phyloP scores from a whole-genome alignment of 1,140 invertebrate species.

The Saxidomus purpurata region DNA sequence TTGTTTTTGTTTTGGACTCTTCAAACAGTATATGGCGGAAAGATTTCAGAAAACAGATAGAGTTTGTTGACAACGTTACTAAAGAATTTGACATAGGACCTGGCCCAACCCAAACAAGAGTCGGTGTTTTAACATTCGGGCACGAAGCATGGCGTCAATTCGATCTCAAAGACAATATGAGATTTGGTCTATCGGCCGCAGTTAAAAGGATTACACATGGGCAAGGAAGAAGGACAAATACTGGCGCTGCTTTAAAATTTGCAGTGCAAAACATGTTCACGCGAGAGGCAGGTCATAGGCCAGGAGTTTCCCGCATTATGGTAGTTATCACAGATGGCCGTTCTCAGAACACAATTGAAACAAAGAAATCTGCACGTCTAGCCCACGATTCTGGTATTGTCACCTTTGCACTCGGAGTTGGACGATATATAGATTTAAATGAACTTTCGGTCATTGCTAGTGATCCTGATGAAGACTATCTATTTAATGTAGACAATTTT shows the following conservation, averaged over 20 bases:
- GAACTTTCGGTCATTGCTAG: conserved; percentile 70
- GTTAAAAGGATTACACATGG: conserved; percentile 47
- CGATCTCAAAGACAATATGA: conserved; percentile 67
- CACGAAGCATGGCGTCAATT: conserved; percentile 70
- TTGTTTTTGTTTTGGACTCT: conserved; percentile 80
- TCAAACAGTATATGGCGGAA: conserved; percentile 78
- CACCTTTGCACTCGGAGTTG: conserved; percentile 72
- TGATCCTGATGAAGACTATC: conserved; percentile 55
- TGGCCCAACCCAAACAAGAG: conserved; percentile 66
- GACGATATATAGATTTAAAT: conserved; percentile 40
- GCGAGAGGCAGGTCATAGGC: conserved; percentile 63
- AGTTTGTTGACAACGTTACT: conserved; percentile 75
- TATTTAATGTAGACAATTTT: conserved; percentile 69
- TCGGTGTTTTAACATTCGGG: conserved; percentile 73
- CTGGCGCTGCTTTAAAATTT: conserved; percentile 63
- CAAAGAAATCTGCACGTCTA: conserved; percentile 34
- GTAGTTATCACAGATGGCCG: conserved; percentile 75
- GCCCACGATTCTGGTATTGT: conserved; percentile 53
- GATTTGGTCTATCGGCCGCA: conserved; percentile 61
- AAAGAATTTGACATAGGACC: conserved; percentile 76
- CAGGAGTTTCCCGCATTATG: conserved; percentile 53
- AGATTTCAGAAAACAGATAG: conserved; percentile 75
- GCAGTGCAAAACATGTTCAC: conserved; percentile 69
- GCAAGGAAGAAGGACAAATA: conserved; percentile 50
- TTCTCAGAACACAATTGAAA: conserved; percentile 54